phyloP scores from a whole-genome alignment of 2,113 vertebrate genomes.

The Sakesphorus luctuosus region DNA sequence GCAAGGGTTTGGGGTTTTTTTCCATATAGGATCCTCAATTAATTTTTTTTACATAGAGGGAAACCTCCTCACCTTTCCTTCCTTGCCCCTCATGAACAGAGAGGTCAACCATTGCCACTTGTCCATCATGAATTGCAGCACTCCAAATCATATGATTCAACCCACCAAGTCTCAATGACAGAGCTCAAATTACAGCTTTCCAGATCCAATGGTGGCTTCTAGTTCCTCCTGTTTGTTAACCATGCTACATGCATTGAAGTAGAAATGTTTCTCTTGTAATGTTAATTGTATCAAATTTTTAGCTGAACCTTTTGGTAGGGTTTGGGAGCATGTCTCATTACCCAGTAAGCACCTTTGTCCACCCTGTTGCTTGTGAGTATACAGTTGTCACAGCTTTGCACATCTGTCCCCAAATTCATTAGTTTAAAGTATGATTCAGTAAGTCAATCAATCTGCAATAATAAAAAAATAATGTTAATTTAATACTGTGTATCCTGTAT shows the following conservation, averaged over 20 bases:
- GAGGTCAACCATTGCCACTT: not conserved
- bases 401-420: not conserved
- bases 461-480: not conserved
- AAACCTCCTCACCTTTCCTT: not conserved
- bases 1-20: not conserved
- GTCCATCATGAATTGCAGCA: not conserved
- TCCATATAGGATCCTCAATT: not conserved
- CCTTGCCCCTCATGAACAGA: not conserved
- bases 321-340: not conserved
- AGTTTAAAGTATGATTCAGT: not conserved
- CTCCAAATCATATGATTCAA: not conserved
- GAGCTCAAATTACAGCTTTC: rapidly evolving
- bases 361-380: not conserved
- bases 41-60: not conserved
- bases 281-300: not conserved
- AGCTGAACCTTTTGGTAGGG: not conserved
- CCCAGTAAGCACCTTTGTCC: rapidly evolving
- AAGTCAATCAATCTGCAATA: not conserved
- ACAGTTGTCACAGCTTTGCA: not conserved
- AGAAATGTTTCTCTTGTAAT: not conserved
- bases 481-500: not conserved
- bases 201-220: not conserved
- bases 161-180: not conserved
- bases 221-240: not conserved
- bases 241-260: not conserved